Evolutionary conservation across 2,888 invertebrate genomes (phyloP), one percentile per base, ranked within the genome.

Genomic region (Patella depressa): DNA sequence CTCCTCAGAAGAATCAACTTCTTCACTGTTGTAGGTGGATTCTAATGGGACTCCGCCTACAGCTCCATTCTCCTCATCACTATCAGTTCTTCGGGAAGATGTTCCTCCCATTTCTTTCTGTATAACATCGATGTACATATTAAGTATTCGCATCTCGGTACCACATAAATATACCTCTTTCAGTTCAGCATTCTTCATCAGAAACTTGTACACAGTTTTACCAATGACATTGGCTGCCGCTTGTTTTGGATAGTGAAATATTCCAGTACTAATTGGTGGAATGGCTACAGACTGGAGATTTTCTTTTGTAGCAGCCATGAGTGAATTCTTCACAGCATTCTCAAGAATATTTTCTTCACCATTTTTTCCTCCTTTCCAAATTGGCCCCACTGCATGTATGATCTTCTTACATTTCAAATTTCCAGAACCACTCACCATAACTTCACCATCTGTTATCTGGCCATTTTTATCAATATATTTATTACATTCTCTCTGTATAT

Each of bases 261-360:
- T 79, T 11, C 86, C 86, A 4, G 84, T 78, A 78, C 87, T 82
- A 15, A 88, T 78, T 1, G 88, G 84, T 55, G 88, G 88, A 29
- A 87, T 75, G 24, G 88, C 88, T 53, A 88, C 75, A 5, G 84
- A 81, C 12, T 45, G 71, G 9, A 81, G 77, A 0, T 78, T 65
- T 3, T 74, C 72, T 7, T 78, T 54, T 14, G 79, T 71, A n/a
- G 84, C 79, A 3, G 74, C 69, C 11, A 73, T 55, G 1, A 88
- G 73, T n/a, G 80, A 79, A 15, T 82, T 83, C 11, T 74, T 71
- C 1, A 88, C 74, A 69, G 80, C 77, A 9, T 80, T 71, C n/a
- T 71, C 71, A 9, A 87, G 75, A 11, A 71, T 11, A 11, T 75
- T 65, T 5, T 79, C 78, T 53, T 86, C 86, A 7, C 81, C 75